Conservation (phyloP, 2,113 vertebrate genomes). For the Pomatorhinus ruficollis region DNA sequence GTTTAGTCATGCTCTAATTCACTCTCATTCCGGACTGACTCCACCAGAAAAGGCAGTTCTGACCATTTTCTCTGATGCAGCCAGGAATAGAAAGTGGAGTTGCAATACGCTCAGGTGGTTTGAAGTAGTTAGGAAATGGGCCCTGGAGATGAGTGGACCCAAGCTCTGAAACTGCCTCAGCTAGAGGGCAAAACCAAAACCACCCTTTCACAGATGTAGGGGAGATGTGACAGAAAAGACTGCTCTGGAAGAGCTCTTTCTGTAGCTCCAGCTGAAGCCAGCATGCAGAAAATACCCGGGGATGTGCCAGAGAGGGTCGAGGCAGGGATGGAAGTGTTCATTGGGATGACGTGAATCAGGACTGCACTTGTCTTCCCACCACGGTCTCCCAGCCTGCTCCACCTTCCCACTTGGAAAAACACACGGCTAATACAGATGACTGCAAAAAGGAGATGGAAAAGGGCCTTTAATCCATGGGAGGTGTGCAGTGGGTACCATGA, state of each 20-base stretch:
- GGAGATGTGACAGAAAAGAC: rapidly evolving
- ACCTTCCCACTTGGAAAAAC: neutral
- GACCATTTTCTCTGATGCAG: neutral
- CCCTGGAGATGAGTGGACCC: neutral
- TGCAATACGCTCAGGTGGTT: rapidly evolving
- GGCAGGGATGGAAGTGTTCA: neutral
- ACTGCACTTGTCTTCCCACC: neutral
- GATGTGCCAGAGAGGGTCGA: neutral
- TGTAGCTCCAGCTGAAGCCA: neutral
- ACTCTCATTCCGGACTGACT: neutral
- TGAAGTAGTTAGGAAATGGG: neutral
- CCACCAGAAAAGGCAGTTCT: neutral
- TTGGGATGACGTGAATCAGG: neutral
- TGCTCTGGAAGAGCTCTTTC: neutral
- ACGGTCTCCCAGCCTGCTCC: neutral
- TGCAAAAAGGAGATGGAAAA: neutral
- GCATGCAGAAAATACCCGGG: neutral
- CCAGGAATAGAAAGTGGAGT: neutral
- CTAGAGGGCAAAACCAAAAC: neutral
- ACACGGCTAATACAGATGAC: neutral
- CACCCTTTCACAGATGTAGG: neutral
- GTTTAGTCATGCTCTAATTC: slow-evolving; percentile 64
- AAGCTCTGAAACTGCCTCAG: neutral
- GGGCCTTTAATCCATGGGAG: neutral
- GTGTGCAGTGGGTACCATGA: rapidly evolving